Base-by-base conservation (phyloP, 2,113 vertebrate species). In the Isichthys henryi region DNA sequence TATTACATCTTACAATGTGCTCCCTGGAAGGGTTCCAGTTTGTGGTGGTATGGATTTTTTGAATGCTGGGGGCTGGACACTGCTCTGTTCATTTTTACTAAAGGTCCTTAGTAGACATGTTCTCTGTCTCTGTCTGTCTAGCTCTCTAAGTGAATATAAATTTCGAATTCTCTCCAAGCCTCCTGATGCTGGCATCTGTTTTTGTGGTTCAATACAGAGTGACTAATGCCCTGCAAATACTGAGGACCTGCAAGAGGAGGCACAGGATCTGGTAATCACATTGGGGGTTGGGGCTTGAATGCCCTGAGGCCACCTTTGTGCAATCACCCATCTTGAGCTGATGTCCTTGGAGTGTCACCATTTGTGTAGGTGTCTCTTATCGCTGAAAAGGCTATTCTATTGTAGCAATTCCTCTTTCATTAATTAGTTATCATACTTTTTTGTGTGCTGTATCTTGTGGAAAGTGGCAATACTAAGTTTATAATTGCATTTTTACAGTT, bases 1-100 rank as follows among this genome's bases (percentile, higher is more conserved):
- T 93, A 93, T 92, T 94, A 95, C 94, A 95, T 95, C 94, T 95
- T 95, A 95, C 92, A 89, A 89, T 91, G 91, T 88, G 91, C 17
- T 49, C 87, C 91, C 91, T 92, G 92, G 92, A 94, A 89, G 89
- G 92, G 82, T 92, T 94, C 93, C 93, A 92, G 85, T 53, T 88
- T 89, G 87, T 92, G 92, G 89, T 9, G 87, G 86, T 90, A 87
- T 70, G 90, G 77, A 74, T 89, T 77, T 88, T 58, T 90, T 45
- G 50, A 86, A 74, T 86, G 89, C 86, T 85, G 80, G 87, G 10
- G 27, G 89, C 58, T 46, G 82, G 87, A 39, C 13, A 19, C 31
- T 10, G 3, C 53, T 53, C 39, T 70, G 48, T 49, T 27, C 52
- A 43, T 83, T 53, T 23, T 19, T 31, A 35, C 77, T 89, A 17